Evolutionary conservation across 2,797 vertebrate genomes (phyloP), one percentile per base, ranked within the genome.

Genomic region (Falco peregrinus): DNA sequence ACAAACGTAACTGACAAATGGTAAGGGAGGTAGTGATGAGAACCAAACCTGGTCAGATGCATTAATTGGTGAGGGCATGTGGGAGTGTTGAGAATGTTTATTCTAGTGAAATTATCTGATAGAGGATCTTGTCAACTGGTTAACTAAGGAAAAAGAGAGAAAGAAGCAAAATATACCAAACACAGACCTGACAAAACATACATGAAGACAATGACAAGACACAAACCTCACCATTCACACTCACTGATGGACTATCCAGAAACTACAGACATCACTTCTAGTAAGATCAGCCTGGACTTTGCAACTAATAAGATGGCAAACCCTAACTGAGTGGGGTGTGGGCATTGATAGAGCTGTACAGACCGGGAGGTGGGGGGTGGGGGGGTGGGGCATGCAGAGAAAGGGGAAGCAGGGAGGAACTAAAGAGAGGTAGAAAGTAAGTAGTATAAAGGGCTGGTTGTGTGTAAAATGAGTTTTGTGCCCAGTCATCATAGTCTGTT

Each of bases 251-350:
- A 1, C 21, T 37, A 28, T 19, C 24, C 11, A 73, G 45, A 84
- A 60, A 64, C 20, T 50, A 22, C 9, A 35, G 8, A 16, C 6
- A 1, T 31, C 28, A 48, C 11, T 48, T 48, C 35, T 31, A 48
- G 39, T n/a, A 54, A 89, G 13, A 54, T 61, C 48, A 75, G 6
- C 14, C 20, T 75, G 4, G 8, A 41, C 45, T 67, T 65, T 25
- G 28, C 31, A 54, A 24, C 10, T 31, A 22, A 16, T 39, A 61
- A 71, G 20, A 43, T 20, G 19, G 28, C 37, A 87, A 86, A 47
- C 12, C 4, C 14, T 28, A 31, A 17, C 20, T 45, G 25, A 4
- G 4, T 50, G 7, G 3, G 5, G 6, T 61, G 7, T 2, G 1
- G 5, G 10, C 1, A 43, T n/a, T 3, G 18, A 3, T 1, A 57